Conservation (phyloP, 2,113 vertebrate species). For the Panthera uncia region DNA sequence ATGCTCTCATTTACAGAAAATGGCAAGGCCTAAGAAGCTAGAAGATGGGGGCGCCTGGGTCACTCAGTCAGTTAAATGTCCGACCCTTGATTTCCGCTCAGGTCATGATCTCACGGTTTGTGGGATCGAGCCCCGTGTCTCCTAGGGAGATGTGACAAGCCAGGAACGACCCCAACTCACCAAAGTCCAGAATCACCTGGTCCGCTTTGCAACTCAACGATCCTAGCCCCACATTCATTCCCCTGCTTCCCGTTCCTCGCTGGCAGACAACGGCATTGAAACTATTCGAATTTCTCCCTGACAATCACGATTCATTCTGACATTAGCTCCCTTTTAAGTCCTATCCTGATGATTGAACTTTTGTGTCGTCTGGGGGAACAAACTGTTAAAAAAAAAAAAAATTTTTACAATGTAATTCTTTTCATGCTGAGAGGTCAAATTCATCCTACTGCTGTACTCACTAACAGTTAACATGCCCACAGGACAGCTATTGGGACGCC, state of each 20-base stretch:
- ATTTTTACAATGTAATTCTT: neutral
- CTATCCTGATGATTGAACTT: neutral
- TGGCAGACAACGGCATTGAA: neutral
- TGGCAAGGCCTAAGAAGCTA: neutral
- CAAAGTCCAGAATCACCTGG: neutral
- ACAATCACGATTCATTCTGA: neutral
- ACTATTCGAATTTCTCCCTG: neutral
- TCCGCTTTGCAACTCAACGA: neutral
- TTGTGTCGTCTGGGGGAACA: neutral
- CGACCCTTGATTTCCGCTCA: too few relatives aligned
- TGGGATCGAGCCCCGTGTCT: too few relatives aligned
- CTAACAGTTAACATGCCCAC: neutral
- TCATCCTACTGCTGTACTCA: neutral
- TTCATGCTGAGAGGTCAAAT: neutral
- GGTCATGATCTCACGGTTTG: too few relatives aligned
- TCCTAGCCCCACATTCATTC: neutral
- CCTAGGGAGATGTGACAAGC: neutral
- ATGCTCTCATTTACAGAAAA: neutral
- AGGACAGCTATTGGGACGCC: neutral
- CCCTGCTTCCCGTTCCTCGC: neutral
- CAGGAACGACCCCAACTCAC: neutral
- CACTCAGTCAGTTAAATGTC: too few relatives aligned
- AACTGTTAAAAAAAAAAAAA: neutral
- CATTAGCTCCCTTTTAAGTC: neutral
- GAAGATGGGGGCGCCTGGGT: neutral